Conservation (phyloP, 2,888 invertebrate species). For the Pterobdella sp. region DNA sequence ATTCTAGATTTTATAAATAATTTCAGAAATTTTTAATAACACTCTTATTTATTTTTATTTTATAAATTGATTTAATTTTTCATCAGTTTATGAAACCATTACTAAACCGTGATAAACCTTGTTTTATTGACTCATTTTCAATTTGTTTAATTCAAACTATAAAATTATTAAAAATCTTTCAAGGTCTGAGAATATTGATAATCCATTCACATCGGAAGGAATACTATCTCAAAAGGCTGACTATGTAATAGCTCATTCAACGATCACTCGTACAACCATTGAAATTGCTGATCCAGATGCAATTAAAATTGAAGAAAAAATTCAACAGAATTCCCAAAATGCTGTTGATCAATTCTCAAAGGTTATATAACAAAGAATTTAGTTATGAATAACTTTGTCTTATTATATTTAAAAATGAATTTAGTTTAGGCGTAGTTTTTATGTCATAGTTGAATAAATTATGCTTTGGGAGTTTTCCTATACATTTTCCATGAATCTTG, state of each 20-base stretch:
- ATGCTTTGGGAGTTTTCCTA: too few species aligned
- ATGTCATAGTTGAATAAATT: too few species aligned
- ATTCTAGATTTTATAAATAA: neutral
- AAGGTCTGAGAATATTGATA: constrained; percentile 93
- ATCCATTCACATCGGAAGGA: constrained; percentile 91
- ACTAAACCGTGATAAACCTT: constrained; percentile 87
- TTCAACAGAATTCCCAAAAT: neutral
- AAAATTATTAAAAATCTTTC: constrained; percentile 31
- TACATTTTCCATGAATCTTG: too few species aligned
- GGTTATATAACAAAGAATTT: neutral
- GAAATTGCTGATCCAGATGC: constrained; percentile 42
- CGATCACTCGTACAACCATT: constrained; percentile 46
- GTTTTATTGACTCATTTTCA: constrained; percentile 63
- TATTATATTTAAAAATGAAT: too few species aligned
- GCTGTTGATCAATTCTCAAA: neutral
- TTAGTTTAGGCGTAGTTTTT: too few species aligned
- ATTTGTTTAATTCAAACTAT: neutral
- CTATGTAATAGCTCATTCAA: constrained; percentile 72
- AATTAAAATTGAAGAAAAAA: neutral
- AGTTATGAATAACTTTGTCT: too few species aligned
- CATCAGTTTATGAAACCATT: constrained; percentile 96
- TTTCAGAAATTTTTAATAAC: neutral
- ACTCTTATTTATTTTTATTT: neutral
- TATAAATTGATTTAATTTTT: constrained; percentile 60
- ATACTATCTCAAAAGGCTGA: constrained; percentile 88